Evolutionary conservation across 2,888 invertebrate genomes (phyloP), one percentile per base, ranked within the genome.

Genomic region (Zelleria hepariella): DNA sequence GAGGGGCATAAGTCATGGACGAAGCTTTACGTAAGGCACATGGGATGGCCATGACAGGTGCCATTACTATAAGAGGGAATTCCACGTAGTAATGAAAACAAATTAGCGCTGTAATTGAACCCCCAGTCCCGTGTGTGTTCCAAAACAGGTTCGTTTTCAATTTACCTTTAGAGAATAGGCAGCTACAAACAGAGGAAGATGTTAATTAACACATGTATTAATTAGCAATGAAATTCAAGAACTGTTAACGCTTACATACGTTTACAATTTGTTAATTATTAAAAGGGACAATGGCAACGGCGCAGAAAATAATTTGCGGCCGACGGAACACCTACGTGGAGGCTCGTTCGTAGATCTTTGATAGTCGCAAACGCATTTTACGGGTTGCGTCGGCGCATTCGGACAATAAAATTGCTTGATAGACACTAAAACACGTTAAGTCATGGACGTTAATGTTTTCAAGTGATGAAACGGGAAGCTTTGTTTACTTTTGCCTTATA

Each of bases 1-100:
- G 53, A 73, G 70, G 70, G 71, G 71, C 70, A 72, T 64, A 67
- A 70, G 68, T 69, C 73, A 73, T 65, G 70, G 66, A 42, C 32
- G 32, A 15, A 42, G 32, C 32, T 42, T 42, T 42, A 42, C 15
- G 2, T 42, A 15, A 32, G 32, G 1, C 2, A 10, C 15, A 42
- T 42, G 32, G 10, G 6, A 4, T 42, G 15, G 32, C 32, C 32
- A 3, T 15, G 32, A 10, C 32, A 42, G 32, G 32, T 15, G 32
- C 10, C 2, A 15, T 42, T 42, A 42, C 15, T 42, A 42, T 5
- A 42, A 42, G 15, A 42, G 32, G 32, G 32, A 42, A 42, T 1
- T 42, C 32, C 15, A 42, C 32, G 10, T 15, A 42, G 32, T 4
- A 42, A 42, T 42, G 4, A 42, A 32, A 42, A 42, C 32, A 42